phyloP scores from a whole-genome alignment of 2,888 invertebrate species.

The Drosophila conformis region DNA sequence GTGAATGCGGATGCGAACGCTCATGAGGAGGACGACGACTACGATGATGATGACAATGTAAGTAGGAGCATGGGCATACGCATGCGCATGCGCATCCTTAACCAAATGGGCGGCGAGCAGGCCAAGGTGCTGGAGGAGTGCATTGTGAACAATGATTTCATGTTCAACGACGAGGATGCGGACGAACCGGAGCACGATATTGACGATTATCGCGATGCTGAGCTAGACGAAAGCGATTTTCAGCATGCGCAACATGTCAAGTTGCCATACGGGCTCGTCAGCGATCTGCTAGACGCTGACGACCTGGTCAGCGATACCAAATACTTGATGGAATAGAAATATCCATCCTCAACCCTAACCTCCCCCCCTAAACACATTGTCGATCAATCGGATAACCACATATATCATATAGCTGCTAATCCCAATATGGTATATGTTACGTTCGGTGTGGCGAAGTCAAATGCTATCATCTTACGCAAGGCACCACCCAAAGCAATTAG shows the following conservation, averaged over 20 bases:
- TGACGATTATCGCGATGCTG: conserved; percentile 41
- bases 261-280: conserved; percentile 53
- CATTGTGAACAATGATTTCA: conserved; percentile 75
- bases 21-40: conserved; percentile 9
- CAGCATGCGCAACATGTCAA: conserved; percentile 47
- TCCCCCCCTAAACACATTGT: neutral
- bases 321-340: conserved; percentile 55
- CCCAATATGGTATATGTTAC: neutral
- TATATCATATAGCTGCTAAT: neutral
- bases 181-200: conserved; percentile 33
- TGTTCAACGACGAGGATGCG: conserved; percentile 63
- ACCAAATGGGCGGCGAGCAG: conserved; percentile 45
- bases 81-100: conserved; percentile 17
- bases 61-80: conserved; percentile 24
- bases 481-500: conserved; percentile 33
- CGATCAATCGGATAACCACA: conserved; percentile 1
- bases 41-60: conserved; percentile 33
- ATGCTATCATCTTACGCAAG: conserved; percentile 6
- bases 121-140: conserved; percentile 72
- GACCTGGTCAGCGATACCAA: conserved; percentile 61
- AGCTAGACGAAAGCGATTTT: conserved; percentile 57
- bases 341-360: no score
- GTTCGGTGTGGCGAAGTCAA: neutral
- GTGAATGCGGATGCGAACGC: neutral
- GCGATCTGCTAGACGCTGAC: conserved; percentile 52